Evolutionary conservation across 2,113 vertebrate species (phyloP).

Genomic region (Petrocephalus microphthalmus): DNA sequence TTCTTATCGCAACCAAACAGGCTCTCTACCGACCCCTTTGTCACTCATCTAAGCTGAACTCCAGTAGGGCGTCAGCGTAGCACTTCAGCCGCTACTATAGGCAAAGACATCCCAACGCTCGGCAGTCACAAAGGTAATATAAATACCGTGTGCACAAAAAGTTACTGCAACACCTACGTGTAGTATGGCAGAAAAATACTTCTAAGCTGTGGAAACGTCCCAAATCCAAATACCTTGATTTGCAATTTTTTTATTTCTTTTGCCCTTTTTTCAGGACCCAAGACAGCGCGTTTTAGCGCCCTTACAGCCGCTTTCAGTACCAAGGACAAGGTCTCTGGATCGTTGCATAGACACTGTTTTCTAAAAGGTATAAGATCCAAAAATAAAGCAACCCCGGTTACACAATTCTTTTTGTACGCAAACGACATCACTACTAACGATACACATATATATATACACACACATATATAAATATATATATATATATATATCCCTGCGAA

Average conservation of each 20-base stretch:
- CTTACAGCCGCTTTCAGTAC: constrained; percentile 37
- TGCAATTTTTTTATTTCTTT: not conserved
- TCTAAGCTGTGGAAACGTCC: not conserved
- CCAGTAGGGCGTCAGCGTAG: not conserved
- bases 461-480: too few relatives aligned
- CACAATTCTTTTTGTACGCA: not conserved
- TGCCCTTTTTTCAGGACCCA: constrained; percentile 35
- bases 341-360: not conserved
- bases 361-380: too few relatives aligned
- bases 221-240: not conserved
- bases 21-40: not conserved
- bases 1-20: not conserved
- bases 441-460: too few relatives aligned
- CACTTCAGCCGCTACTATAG: not conserved
- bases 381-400: not conserved
- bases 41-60: not conserved
- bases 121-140: constrained; percentile 12
- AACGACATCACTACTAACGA: not conserved
- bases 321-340: constrained; percentile 41
- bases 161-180: constrained; percentile 47
- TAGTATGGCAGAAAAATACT: not conserved
- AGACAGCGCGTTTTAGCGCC: constrained; percentile 33
- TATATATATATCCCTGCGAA: not conserved
- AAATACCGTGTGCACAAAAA: constrained; percentile 59
- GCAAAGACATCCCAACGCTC: not conserved